Evolutionary conservation across 2,888 invertebrate species (phyloP).

Genomic region (Callyntrura guangdongensis): DNA sequence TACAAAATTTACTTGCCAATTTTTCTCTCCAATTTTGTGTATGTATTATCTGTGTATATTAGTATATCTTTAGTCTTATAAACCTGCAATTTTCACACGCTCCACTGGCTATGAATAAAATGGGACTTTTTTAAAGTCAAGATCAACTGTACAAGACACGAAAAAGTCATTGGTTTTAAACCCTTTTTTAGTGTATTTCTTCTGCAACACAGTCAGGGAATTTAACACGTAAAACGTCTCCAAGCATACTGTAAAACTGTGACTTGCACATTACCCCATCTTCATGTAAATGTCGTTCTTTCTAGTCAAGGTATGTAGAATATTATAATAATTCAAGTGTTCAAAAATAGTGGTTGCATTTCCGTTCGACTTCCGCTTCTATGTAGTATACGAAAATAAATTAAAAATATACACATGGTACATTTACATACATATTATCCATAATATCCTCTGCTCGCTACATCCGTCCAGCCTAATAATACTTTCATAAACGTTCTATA

Average conservation of each 20-base stretch:
- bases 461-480: conserved; percentile 9
- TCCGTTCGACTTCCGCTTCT: background rate
- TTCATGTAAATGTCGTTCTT: background rate
- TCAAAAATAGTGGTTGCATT: conserved; percentile 6
- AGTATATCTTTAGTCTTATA: background rate
- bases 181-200: background rate
- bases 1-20: conserved; percentile 71
- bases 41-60: background rate
- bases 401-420: too few species aligned
- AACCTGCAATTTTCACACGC: conserved; percentile 50
- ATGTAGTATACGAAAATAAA: background rate
- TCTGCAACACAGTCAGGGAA: background rate
- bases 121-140: conserved; percentile 52
- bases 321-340: too few species aligned
- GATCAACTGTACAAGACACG: conserved; percentile 61
- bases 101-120: conserved; percentile 65
- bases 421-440: too few species aligned
- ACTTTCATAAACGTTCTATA: conserved; percentile 31
- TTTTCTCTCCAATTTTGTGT: conserved; percentile 30
- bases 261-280: too few species aligned
- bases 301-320: background rate
- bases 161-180: conserved; percentile 52
- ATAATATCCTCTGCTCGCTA: background rate
- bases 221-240: background rate
- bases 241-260: background rate